Evolutionary conservation across 2,888 invertebrate genomes (phyloP), one percentile per base, ranked within the genome.

Genomic region (Dorcus hopei): DNA sequence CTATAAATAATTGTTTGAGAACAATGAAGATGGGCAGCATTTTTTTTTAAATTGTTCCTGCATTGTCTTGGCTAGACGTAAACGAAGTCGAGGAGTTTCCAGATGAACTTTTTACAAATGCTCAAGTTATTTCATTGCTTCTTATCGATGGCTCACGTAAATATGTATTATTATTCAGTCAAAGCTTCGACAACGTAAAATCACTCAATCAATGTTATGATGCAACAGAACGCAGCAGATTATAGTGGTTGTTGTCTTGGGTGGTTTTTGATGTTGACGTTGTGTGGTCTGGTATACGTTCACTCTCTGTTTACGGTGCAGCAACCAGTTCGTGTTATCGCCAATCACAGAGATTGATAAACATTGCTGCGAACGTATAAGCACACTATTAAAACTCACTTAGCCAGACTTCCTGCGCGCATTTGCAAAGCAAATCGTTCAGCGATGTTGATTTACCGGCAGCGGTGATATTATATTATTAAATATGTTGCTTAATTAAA

Each of bases 241-340:
- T 45, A 19, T 8, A 19, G 45, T 16, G 16, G 11, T 9, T 45
- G 45, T 19, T 45, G 23, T 11, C 45, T 45, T 45, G 45, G 45
- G 45, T 45, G 45, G 45, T 19, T 45, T 23, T 45, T 45, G 14
- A 11, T 45, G 26, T 33, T 33, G 26, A 33, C 26, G 26, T 33
- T 33, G 45, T 45, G 45, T 45, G 45, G 45, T 45, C 45, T 16
- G 16, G 45, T n/a, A 11, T 19, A 16, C 45, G 45, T 16, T 45
- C 45, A 9, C 19, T 19, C 14, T 45, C 9, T 16, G 14, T 19
- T 23, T 19, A 33, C 26, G 26, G 14, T 14, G 45, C 16, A 45
- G 45, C 23, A 45, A 45, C 45, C 41, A 41, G 41, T 41, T 45
- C 45, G 45, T 11, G 45, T 45, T 45, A 45, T 45, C 45, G 9